These are phyloP conservation scores for Luperina testacea DNA, from an alignment of 2,888 invertebrate species.

Conservation along the genomic window DNA sequence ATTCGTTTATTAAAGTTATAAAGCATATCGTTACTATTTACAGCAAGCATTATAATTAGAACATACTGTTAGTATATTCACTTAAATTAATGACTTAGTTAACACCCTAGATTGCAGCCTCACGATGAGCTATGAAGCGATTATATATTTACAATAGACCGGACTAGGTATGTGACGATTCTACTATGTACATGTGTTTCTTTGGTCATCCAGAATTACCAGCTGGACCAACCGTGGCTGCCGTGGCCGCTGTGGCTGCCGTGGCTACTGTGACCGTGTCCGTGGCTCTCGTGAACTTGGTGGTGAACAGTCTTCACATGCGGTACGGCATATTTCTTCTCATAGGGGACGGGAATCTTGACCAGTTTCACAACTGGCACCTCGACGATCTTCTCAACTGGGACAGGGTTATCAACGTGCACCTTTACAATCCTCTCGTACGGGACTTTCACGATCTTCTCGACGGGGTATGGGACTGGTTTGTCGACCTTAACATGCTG, in stretches of 20 bases:
- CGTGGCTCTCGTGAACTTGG: conserved; percentile 76
- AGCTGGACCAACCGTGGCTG: conserved; percentile 71
- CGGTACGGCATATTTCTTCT: conserved; percentile 85
- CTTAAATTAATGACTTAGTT: conserved; percentile 90
- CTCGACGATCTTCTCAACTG: conserved; percentile 87
- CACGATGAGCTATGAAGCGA: conserved; percentile 86
- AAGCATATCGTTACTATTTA: conserved; percentile 86
- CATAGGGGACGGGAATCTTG: conserved; percentile 84
- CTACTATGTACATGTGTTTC: conserved; percentile 54
- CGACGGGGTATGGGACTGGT: conserved; percentile 90
- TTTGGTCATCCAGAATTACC: conserved; percentile 67
- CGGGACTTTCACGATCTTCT: conserved; percentile 90
- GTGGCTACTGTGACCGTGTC: conserved; percentile 63
- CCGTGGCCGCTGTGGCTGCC: conserved; percentile 52
- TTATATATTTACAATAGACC: conserved; percentile 86
- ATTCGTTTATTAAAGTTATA: conserved; percentile 81
- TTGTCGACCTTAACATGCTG: conserved; percentile 90
- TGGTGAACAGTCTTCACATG: conserved; percentile 87
- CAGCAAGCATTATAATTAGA: conserved; percentile 77
- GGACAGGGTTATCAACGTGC: conserved; percentile 89
- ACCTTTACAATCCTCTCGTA: conserved; percentile 90
- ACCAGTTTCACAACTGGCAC: conserved; percentile 89
- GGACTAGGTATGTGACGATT: conserved; percentile 77
- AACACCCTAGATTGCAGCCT: conserved; percentile 89
- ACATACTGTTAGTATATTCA: conserved; percentile 76